phyloP scores from a whole-genome alignment of 2,888 invertebrate genomes.

The Tuberolachnus salignus region DNA sequence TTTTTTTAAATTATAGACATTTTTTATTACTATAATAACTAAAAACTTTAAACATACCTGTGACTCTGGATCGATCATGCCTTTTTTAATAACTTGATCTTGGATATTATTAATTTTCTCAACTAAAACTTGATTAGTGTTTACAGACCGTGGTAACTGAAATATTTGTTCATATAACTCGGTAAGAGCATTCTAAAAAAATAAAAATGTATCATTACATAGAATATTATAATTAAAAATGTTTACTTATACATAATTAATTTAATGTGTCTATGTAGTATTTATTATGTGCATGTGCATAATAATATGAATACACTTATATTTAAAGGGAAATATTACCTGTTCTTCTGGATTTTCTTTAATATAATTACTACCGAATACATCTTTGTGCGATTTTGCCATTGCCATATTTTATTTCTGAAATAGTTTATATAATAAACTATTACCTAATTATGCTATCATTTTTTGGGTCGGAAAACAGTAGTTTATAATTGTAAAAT shows the following conservation, averaged over 20 bases:
- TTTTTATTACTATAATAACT: not conserved
- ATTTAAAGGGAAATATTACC: constrained; percentile 23
- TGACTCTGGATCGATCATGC: constrained; percentile 65
- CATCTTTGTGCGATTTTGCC: not conserved
- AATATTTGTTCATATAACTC: constrained; percentile 62
- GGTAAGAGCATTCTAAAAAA: constrained; percentile 18
- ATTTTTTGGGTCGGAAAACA: not conserved
- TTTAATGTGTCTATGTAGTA: not conserved
- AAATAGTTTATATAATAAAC: not conserved
- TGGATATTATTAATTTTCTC: constrained; percentile 79
- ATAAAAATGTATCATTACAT: not conserved
- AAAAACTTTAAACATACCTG: constrained; percentile 62
- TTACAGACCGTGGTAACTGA: constrained; percentile 81
- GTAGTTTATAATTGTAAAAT: too few species aligned
- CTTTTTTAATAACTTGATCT: constrained; percentile 67
- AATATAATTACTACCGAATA: not conserved
- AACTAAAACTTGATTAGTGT: constrained; percentile 80
- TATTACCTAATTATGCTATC: not conserved
- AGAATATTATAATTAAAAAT: not conserved
- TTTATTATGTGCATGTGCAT: not conserved
- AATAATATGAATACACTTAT: not conserved
- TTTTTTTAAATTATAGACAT: not conserved
- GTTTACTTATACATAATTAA: not conserved
- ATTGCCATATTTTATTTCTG: constrained; percentile 16
- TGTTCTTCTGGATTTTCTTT: constrained; percentile 40